Conservation (phyloP, 2,888 invertebrate genomes). For the Chrysodeixis includens region DNA sequence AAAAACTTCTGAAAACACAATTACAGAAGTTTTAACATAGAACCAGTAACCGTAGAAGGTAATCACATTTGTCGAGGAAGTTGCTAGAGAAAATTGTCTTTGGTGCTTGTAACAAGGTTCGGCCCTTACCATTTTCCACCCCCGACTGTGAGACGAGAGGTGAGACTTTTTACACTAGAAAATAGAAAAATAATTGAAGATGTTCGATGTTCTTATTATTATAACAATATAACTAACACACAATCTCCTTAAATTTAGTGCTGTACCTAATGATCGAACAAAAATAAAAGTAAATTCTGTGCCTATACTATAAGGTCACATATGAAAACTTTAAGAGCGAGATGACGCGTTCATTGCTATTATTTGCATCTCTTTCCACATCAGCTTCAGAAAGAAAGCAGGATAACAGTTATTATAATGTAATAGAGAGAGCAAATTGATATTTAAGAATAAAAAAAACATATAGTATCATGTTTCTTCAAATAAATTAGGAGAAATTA, state of each 20-base stretch:
- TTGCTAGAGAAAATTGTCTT: slow-evolving; percentile 84
- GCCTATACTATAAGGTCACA: no score
- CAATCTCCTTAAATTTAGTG: no score
- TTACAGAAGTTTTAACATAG: slow-evolving; percentile 85
- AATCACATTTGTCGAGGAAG: slow-evolving; percentile 83
- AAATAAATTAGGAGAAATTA: slow-evolving; percentile 13
- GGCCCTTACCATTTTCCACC: slow-evolving; percentile 63
- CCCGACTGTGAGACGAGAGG: slow-evolving; percentile 36
- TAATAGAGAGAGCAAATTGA: no score
- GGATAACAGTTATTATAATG: no score
- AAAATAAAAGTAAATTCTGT: no score
- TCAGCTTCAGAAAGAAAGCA: no score
- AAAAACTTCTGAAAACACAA: slow-evolving; percentile 84
- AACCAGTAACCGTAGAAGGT: slow-evolving; percentile 78
- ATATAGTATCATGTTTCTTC: not conserved
- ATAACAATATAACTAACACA: no score
- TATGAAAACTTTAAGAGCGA: no score
- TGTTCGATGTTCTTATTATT: not conserved
- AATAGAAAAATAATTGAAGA: slow-evolving; percentile 29
- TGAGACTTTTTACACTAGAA: slow-evolving; percentile 42
- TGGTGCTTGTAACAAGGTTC: slow-evolving; percentile 76
- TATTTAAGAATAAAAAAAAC: not conserved
- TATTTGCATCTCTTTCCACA: no score
- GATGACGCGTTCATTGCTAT: no score
- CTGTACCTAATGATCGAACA: no score